Base-by-base conservation (phyloP, 2,113 vertebrate genomes). In the Barbus barbus region DNA sequence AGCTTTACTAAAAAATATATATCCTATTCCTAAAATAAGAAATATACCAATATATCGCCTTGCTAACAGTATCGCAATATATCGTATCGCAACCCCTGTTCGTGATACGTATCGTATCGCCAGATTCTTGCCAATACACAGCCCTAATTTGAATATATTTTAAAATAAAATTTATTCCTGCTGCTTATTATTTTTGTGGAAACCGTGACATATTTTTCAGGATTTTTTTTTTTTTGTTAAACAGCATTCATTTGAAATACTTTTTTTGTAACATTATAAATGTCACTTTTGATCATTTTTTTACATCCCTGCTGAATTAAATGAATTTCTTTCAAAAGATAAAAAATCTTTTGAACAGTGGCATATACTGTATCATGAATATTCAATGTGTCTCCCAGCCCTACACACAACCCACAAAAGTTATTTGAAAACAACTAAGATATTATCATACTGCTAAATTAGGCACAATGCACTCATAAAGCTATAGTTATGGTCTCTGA, bases 391-490 rank as follows among this genome's bases (percentile, higher is more conserved):
- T 60, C 22, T 58, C 1, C 24, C 51, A 58, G 9, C 16, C 53
- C 61, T 48, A 67, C 26, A 46, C 38, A 56, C 26, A 82, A 71
- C 44, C 38, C 13, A 31, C 81, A 73, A 75, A 60, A 14, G 24
- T 24, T 46, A 24, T 26, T 16, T 28, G 74, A 74, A 83, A 75
- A 76, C 46, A 77, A 65, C 20, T 14, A 63, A 46, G 33, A 75
- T 46, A 78, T 67, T 67, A 67, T 88, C 90, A 90, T 88, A 87
- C 91, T 87, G 86, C 86, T 86, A 80, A 89, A 81, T 75, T 61
- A 69, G 81, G 73, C 87, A 90, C 88, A 85, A 72, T 84, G 78
- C 73, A 69, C 71, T 41, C 18, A 73, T 78, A 75, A 48, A 84
- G n/a, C 80, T 78, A 69, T 88, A 77, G 80, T 79, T 77, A 76